Percentiles rank a stretch among this genome's conserved stretches.
Conservation (phyloP, 2,113 vertebrate genomes). For the Etheostoma spectabile region DNA sequence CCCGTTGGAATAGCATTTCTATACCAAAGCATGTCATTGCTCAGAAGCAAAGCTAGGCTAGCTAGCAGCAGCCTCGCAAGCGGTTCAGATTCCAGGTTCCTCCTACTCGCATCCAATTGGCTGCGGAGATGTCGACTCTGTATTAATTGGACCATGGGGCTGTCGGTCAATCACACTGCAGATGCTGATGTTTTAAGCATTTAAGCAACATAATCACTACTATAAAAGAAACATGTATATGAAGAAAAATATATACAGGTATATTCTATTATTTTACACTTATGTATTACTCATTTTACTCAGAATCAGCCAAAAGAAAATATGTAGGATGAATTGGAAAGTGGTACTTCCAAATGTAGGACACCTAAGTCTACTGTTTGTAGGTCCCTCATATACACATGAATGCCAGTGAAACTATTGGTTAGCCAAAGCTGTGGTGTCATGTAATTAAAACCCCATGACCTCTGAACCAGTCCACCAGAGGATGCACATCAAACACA, state of each 20-base stretch:
- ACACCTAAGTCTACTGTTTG: too few relatives aligned
- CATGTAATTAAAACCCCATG: too few relatives aligned
- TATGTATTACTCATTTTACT: neutral
- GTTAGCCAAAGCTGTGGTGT: too few relatives aligned
- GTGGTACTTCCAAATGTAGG: too few relatives aligned
- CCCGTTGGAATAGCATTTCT: slow-evolving; percentile 76
- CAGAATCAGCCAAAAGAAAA: neutral
- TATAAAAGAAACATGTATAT: neutral
- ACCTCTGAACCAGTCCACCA: too few relatives aligned
- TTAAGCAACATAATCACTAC: neutral
- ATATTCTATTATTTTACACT: neutral
- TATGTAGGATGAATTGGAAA: neutral
- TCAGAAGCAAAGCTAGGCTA: slow-evolving; percentile 62
- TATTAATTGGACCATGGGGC: slow-evolving; percentile 39
- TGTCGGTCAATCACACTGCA: slow-evolving; percentile 62
- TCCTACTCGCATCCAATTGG: slow-evolving; percentile 53
- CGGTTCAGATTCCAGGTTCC: slow-evolving; percentile 33
- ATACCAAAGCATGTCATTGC: slow-evolving; percentile 74
- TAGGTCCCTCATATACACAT: too few relatives aligned
- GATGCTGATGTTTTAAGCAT: slow-evolving; percentile 54
- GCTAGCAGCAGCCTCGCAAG: slow-evolving; percentile 56
- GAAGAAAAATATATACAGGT: neutral
- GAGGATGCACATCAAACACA: too few relatives aligned
- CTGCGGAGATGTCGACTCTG: neutral
- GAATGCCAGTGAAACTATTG: too few relatives aligned